Percentiles rank a stretch among this genome's conserved stretches.
phyloP scores from a whole-genome alignment of 2,113 vertebrate genomes.

The Gallinago media region DNA sequence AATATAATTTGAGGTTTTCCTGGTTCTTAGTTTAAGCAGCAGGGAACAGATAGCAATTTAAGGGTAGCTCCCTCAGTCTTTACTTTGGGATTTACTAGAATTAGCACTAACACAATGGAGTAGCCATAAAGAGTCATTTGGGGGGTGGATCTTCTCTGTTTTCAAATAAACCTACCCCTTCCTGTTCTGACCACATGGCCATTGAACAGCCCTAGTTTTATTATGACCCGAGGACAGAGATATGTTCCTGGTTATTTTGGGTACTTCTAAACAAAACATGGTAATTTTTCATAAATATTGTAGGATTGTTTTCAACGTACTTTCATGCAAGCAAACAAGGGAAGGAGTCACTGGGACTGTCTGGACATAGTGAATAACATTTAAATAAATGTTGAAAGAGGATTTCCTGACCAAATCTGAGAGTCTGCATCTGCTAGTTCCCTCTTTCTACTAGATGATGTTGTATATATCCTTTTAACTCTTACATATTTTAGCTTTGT shows the following conservation, averaged over 20 bases:
- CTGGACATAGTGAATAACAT: not conserved
- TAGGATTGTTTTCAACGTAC: not conserved
- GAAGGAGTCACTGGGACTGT: not conserved
- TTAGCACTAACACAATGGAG: not conserved
- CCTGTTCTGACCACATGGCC: not conserved
- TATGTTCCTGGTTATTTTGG: constrained; percentile 16
- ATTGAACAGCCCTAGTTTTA: not conserved
- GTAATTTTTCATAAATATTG: not conserved
- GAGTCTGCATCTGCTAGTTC: not conserved
- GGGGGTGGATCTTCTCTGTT: not conserved
- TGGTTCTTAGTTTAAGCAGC: not conserved
- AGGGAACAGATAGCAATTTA: not conserved
- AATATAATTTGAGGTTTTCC: not conserved
- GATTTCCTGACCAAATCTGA: not conserved
- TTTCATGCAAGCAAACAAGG: not conserved
- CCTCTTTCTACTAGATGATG: not conserved
- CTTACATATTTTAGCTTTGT: not conserved
- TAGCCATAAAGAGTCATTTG: not conserved
- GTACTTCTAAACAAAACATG: not conserved
- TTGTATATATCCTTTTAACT: not conserved
- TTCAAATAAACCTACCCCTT: constrained; percentile 3
- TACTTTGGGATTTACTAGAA: not conserved
- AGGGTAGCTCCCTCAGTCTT: not conserved
- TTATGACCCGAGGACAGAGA: not conserved
- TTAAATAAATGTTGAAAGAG: not conserved